Evolutionary conservation across 2,888 invertebrate species (phyloP).

Genomic region (Amblyjoppa proteus): DNA sequence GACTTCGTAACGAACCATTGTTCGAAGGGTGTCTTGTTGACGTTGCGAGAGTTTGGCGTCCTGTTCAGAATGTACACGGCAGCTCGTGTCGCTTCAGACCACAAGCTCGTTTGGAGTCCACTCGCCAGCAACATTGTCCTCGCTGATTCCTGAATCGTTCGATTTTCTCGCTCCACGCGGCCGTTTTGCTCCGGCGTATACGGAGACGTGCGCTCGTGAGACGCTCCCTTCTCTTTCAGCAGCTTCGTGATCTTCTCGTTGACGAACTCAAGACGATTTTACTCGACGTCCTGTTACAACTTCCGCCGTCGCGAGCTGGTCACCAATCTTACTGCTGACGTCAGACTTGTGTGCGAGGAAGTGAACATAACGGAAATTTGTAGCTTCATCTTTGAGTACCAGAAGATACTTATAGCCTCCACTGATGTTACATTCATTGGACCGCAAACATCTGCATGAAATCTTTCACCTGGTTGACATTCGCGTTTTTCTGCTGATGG

Average conservation of each 20-base stretch:
- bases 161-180: constrained; percentile 67
- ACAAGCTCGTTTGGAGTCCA: not conserved
- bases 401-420: constrained; percentile 55
- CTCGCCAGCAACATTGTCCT: constrained; percentile 53
- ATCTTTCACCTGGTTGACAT: constrained; percentile 46
- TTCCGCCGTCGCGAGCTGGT: constrained; percentile 25
- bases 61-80: not conserved
- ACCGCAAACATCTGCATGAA: constrained; percentile 64
- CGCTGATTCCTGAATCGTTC: constrained; percentile 66
- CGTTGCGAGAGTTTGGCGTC: not conserved
- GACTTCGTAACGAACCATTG: not conserved
- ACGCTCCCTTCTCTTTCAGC: constrained; percentile 45
- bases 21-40: not conserved
- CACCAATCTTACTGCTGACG: constrained; percentile 20
- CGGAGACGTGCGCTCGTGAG: constrained; percentile 55
- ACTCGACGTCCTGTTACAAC: constrained; percentile 25
- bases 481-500: constrained; percentile 22
- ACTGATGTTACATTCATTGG: constrained; percentile 58
- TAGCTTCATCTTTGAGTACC: constrained; percentile 65
- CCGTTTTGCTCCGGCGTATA: constrained; percentile 69
- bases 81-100: not conserved
- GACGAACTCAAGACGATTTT: constrained; percentile 5
- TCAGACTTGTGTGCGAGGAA: constrained; percentile 56
- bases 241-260: not conserved
- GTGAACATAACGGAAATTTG: constrained; percentile 54